Evolutionary conservation across 1,140 invertebrate genomes (phyloP).

Genomic region (Drosophila insularis): DNA sequence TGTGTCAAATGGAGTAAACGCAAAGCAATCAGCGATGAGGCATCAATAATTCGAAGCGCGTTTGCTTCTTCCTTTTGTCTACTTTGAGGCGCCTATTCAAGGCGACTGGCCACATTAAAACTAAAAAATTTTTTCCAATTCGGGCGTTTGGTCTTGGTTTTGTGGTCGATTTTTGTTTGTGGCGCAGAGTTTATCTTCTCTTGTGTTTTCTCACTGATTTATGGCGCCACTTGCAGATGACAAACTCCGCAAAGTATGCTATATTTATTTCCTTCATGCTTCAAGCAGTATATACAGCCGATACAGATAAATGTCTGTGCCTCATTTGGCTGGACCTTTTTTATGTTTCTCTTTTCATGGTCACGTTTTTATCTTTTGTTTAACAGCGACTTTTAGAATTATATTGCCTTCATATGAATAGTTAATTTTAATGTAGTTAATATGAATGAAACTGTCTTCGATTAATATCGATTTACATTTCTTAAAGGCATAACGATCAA

Average conservation of each 20-base stretch:
- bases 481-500: too few species aligned
- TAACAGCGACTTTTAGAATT: slow-evolving; percentile 26
- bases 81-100: slow-evolving; percentile 12
- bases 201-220: slow-evolving; percentile 51
- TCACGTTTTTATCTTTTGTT: slow-evolving; percentile 72
- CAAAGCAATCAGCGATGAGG: slow-evolving; percentile 76
- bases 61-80: slow-evolving; percentile 43
- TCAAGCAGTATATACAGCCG: neutral
- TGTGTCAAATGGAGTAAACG: slow-evolving; percentile 74
- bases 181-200: neutral
- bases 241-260: slow-evolving; percentile 50
- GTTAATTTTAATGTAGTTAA: neutral
- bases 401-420: neutral
- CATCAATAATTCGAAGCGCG: slow-evolving; percentile 77
- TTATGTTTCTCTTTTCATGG: slow-evolving; percentile 61
- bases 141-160: slow-evolving; percentile 45
- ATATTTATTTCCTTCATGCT: slow-evolving; percentile 28
- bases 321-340: slow-evolving; percentile 41
- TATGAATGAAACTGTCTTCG: neutral
- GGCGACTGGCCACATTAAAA: slow-evolving; percentile 59
- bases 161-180: neutral
- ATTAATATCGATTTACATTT: too few species aligned
- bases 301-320: slow-evolving; percentile 1
- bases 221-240: slow-evolving; percentile 70
- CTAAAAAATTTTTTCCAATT: slow-evolving; percentile 69